Evolutionary conservation across 2,888 invertebrate species (phyloP), one percentile per base, ranked within the genome.

Genomic region (Isoperla grammatica): DNA sequence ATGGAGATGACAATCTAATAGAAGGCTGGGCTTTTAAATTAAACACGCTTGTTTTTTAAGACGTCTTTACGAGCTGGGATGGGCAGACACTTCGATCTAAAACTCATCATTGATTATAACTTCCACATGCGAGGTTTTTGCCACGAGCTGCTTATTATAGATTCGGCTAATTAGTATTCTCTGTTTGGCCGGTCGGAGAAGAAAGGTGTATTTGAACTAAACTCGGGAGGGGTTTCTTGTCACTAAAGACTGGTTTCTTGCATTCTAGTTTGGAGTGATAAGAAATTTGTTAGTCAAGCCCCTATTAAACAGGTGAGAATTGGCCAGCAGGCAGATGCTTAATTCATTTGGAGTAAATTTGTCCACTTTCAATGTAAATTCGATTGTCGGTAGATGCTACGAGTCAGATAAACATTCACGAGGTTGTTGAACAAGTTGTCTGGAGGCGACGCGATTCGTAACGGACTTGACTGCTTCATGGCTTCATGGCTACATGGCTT

Each of bases 301-400:
- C 22, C 19, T n/a, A 15, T 6, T 29, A 50, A 50, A 50, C 49
- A 50, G 49, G 49, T 50, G 49, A 50, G 49, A 50, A 50, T 29
- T 50, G 29, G 35, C 49, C 35, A 35, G 9, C 29, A 22, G 46
- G 59, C 59, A 59, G 59, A 59, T 59, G 59, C 42, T 54, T 43
- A 58, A 19, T 39, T 49, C 56, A 40, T 48, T 57, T 48, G 39
- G 39, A 58, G 50, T 59, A 54, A 54, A 59, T 59, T 59, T 59
- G 59, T 59, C 45, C 59, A 50, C 9, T 29, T 57, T 42, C 39
- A 22, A 57, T 57, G 50, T 57, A 57, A 57, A 59, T 59, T 59
- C 43, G 37, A 55, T 54, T 59, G 59, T 59, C 59, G 59, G 59
- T 46, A 55, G 55, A 59, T 59, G 54, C 15, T 13, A 50, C 29